These are phyloP conservation scores for Agonopterix heracliana DNA, from an alignment of 2,888 invertebrate species.

Conservation along the genomic window DNA sequence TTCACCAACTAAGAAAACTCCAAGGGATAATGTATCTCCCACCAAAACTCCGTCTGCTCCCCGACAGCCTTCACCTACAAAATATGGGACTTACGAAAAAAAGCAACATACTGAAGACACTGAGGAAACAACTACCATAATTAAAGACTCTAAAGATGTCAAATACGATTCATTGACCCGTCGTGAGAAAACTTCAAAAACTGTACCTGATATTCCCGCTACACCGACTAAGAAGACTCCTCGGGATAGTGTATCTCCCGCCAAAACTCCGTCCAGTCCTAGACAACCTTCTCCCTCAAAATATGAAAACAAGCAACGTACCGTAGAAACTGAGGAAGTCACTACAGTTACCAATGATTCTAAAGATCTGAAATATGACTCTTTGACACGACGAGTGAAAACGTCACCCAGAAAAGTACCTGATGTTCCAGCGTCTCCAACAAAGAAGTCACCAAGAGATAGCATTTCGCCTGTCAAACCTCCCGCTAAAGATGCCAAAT, in stretches of 20 bases:
- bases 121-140: slow-evolving; percentile 10
- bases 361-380: slow-evolving; percentile 10
- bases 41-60: background rate
- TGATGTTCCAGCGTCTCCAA: slow-evolving; percentile 24
- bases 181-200: background rate
- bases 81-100: slow-evolving; percentile 33
- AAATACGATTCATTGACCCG: slow-evolving; percentile 13
- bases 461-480: slow-evolving; percentile 41
- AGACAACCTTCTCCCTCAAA: slow-evolving; percentile 30
- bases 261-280: slow-evolving; percentile 26
- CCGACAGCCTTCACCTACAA: slow-evolving; percentile 19
- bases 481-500: slow-evolving; percentile 34
- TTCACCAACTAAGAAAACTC: background rate
- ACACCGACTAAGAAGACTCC: slow-evolving; percentile 31
- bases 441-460: slow-evolving; percentile 30
- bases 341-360: slow-evolving; percentile 6
- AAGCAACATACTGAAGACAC: slow-evolving; percentile 17
- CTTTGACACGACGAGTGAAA: slow-evolving; percentile 21
- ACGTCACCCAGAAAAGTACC: slow-evolving; percentile 20
- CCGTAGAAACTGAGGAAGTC: slow-evolving; percentile 13
- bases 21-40: slow-evolving; percentile 1
- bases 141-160: slow-evolving; percentile 5
- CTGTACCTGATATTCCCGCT: slow-evolving; percentile 15
- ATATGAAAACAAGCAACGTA: slow-evolving; percentile 28
- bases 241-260: slow-evolving; percentile 37